A percentile compares a stretch with the other conserved stretches of the same genome.
phyloP scores from a whole-genome alignment of 1,140 invertebrate genomes.

The Saccostrea glomerata region DNA sequence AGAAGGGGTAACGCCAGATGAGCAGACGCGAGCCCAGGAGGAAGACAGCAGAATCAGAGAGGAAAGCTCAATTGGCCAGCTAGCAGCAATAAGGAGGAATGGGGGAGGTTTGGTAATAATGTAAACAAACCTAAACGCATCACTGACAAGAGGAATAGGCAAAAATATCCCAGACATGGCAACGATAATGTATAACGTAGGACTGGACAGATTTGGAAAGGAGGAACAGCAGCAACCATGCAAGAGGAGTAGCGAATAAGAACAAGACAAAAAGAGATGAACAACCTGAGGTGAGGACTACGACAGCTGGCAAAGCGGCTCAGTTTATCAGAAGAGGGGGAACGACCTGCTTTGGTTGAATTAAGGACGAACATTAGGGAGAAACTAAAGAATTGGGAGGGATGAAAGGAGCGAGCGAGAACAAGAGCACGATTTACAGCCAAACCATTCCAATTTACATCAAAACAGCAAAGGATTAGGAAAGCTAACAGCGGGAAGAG shows the following conservation, averaged over 20 bases:
- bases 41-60: not conserved
- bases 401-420: not conserved
- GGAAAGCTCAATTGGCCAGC: not conserved
- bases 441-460: not conserved
- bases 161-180: not conserved
- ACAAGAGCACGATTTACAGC: not conserved
- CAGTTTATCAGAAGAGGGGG: not conserved
- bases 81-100: not conserved
- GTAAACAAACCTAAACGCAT: not conserved
- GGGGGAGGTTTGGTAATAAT: not conserved
- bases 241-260: not conserved
- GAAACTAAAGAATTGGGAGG: not conserved
- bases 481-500: not conserved
- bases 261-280: not conserved
- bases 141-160: not conserved
- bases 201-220: not conserved
- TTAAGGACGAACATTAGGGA: constrained; percentile 1
- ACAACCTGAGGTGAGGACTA: not conserved
- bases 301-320: not conserved
- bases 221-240: not conserved
- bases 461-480: constrained; percentile 27
- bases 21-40: not conserved
- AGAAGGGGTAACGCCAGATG: not conserved
- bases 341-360: not conserved
- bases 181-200: not conserved